Base-by-base conservation (phyloP, 1,140 invertebrate genomes). In the Drosophila carrolli region DNA sequence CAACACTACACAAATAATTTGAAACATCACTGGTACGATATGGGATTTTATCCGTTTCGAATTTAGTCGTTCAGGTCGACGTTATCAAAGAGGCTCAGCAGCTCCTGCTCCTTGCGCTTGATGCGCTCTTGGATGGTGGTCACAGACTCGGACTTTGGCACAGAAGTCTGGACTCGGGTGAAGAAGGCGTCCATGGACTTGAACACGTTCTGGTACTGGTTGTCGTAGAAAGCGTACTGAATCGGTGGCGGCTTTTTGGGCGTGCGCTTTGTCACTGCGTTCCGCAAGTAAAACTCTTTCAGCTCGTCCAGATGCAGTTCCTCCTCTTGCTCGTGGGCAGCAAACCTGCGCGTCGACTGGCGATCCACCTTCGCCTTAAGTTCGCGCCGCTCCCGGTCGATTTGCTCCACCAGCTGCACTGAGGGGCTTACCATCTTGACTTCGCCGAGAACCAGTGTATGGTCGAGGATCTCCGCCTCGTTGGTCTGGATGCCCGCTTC, bases 141-240 rank as follows among this genome's bases (percentile, higher is more conserved):
- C 35, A 91, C 68, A 8, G 90, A 90, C 44, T 91, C 90, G 0
- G 78, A 59, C 51, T 78, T 88, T 6, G 80, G 90, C 9, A 88
- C 55, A 2, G 48, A 51, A 9, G 29, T 11, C 14, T 53, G 32
- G 14, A 78, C 85, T 1, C 67, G 73, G 6, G 46, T 65, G 43
- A 91, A 75, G n/a, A 90, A 78, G 55, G 91, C 85, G 46, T 91
- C 90, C 90, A 91, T 91, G 3, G 81, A 82, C 44, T 75, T 75
- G 29, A 91, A 84, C 4, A 90, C 68, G 29, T 74, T 88, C 44
- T 62, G 60, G 44, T 62, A 66, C 43, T 75, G 68, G 23, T 74
- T 63, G 4, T 79, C 74, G 29, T 59, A 79, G 2, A 11, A 56
- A 11, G 56, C 40, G 19, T 71, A 74, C 1, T 53, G 23, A 2